These are phyloP conservation scores for Theristicus caerulescens DNA, from an alignment of 2,113 vertebrate species.

Conservation along the genomic window DNA sequence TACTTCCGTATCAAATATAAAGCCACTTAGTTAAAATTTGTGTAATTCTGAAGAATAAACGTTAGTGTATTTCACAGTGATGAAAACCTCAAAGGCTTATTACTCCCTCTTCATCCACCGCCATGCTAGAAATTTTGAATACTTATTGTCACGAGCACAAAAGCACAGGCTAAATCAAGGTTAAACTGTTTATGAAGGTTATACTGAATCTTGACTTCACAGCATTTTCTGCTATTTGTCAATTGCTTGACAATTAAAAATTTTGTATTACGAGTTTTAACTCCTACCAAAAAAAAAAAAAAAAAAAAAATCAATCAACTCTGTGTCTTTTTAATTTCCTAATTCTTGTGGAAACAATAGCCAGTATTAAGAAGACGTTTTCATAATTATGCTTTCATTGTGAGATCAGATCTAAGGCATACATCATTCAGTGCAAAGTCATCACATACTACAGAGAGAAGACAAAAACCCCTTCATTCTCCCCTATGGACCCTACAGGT, in stretches of 20 bases:
- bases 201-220: background rate
- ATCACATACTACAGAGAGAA: background rate
- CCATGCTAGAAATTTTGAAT: background rate
- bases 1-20: background rate
- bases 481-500: background rate
- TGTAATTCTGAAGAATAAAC: background rate
- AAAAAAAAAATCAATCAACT: background rate
- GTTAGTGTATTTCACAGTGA: conserved; percentile 7
- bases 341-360: background rate
- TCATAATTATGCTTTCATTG: background rate
- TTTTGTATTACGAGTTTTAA: background rate
- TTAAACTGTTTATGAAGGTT: background rate
- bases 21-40: background rate
- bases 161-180: background rate
- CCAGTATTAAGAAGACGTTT: background rate
- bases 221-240: background rate
- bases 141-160: background rate
- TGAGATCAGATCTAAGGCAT: conserved; percentile 13
- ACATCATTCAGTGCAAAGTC: conserved; percentile 10
- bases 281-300: background rate
- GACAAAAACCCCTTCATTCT: background rate
- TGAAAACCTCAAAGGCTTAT: background rate
- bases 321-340: background rate
- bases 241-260: background rate
- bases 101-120: background rate